Percentiles rank a stretch among this genome's conserved stretches.
phyloP scores from a whole-genome alignment of 2,888 invertebrate genomes.

The Acleris holmiana region DNA sequence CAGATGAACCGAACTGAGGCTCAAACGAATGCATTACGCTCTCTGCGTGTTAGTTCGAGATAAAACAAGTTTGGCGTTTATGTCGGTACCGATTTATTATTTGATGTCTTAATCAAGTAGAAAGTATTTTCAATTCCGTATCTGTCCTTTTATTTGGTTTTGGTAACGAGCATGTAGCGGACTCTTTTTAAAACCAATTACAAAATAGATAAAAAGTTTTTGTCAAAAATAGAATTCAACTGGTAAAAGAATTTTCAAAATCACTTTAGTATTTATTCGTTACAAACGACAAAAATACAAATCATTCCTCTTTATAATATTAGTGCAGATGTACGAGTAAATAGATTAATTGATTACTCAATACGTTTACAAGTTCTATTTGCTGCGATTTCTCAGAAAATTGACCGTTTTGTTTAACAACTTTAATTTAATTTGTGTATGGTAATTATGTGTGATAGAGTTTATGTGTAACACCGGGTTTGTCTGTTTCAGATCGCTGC shows the following conservation, averaged over 20 bases:
- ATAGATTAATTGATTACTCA: no score
- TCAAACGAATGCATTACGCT: slow-evolving; percentile 22
- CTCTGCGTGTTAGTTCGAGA: slow-evolving; percentile 18
- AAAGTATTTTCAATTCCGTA: not conserved
- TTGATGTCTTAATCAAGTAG: not conserved
- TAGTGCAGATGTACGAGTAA: no score
- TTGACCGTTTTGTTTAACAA: not conserved
- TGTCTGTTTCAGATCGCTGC: slow-evolving; percentile 77
- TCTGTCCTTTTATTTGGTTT: not conserved
- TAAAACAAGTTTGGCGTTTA: slow-evolving; percentile 19
- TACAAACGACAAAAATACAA: no score
- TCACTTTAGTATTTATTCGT: no score
- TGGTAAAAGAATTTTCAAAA: no score
- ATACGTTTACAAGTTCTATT: no score
- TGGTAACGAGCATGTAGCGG: no score
- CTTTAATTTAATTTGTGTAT: not conserved
- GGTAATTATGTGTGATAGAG: not conserved
- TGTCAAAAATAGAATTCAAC: no score
- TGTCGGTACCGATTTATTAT: slow-evolving; percentile 5
- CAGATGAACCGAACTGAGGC: slow-evolving; percentile 21
- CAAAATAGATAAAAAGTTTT: no score
- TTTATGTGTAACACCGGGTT: not conserved
- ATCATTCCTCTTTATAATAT: no score
- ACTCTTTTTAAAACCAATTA: no score
- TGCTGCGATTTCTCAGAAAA: no score